Percentiles rank a stretch among this genome's conserved stretches.
Conservation (phyloP, 30 jellyfish, hydroid and myxozoan species). For the Chrysaora quinquecirrha region DNA sequence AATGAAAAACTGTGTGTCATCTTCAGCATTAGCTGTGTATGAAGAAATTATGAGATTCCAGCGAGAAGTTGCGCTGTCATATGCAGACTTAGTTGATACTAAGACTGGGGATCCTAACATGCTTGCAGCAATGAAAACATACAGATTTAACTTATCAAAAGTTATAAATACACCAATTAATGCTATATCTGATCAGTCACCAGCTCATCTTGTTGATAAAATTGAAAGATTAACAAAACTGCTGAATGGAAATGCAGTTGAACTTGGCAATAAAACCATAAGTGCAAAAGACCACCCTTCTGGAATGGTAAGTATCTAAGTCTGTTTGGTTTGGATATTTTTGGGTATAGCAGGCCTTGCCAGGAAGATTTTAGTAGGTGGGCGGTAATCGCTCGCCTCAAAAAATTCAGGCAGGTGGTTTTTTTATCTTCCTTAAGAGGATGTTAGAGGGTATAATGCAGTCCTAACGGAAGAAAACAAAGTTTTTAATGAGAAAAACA, state of each 20-base stretch:
- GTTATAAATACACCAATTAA: conserved; percentile 82
- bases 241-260: conserved; percentile 54
- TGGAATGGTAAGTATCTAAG: conserved; percentile 62
- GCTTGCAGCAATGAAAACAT: conserved; percentile 30
- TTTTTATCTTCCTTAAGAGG: too few relatives aligned
- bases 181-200: conserved; percentile 88
- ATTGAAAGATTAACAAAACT: conserved; percentile 55
- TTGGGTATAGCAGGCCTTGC: too few relatives aligned
- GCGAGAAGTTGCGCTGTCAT: conserved; percentile 13
- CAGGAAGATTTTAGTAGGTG: too few relatives aligned
- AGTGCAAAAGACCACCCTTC: conserved; percentile 51
- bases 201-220: conserved; percentile 80
- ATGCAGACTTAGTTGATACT: conserved; percentile 13
- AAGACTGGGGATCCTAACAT: not conserved
- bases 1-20: conserved; percentile 18
- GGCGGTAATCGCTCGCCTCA: too few relatives aligned
- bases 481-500: too few relatives aligned
- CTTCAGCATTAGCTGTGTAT: conserved; percentile 55
- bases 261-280: conserved; percentile 59
- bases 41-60: conserved; percentile 36
- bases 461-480: too few relatives aligned
- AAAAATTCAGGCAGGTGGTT: too few relatives aligned
- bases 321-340: too few relatives aligned
- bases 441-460: too few relatives aligned
- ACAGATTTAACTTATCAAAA: conserved; percentile 64